Base-by-base conservation (phyloP, 2,113 vertebrate species). In the Thermophis baileyi region DNA sequence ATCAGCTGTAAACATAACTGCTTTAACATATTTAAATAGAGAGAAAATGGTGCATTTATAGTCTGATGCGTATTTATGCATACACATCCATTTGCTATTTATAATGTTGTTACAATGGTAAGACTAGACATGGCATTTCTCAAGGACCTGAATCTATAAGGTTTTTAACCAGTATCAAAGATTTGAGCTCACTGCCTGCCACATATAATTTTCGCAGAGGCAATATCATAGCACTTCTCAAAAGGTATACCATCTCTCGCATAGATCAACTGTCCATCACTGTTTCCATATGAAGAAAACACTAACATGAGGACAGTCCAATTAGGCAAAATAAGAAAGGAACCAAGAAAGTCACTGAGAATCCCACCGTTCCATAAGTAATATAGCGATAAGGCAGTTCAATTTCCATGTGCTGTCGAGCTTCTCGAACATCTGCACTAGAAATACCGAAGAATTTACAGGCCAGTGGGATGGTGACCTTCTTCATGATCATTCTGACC, bases 371-470 rank as follows among this genome's bases (percentile, higher is more conserved):
- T 6, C 98, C 98, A 0, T 99, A 99, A 0, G 99, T 99, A 0
- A 99, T 97, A 81, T 99, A 99, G n/a, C 99, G 98, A 94, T 99
- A 99, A 0, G 99, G 99, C 44, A 99, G 98, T 96, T 99, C 99
- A 1, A 99, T 98, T 93, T 99, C 98, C 98, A 99, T 99, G 97
- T 98, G 97, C 93, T 99, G 99, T 90, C 99, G 95, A 22, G 99
- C 99, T 95, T 97, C 98, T 88, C 98, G 98, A 55, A 98, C 93
- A 22, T 99, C 98, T 0, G 50, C 94, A 1, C 96, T 95, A 0
- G 98, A 97, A 85, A 99, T 96, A 30, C 96, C 91, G 6, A 96
- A 97, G 2, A 98, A n/a, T 81, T 97, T 95, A 95, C 99, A 99
- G 8, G 98, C 98, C 96, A 99, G 95, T 0, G 99, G 98, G 93